Base-by-base conservation (phyloP, 2,113 vertebrate genomes). In the Climacteris rufus region DNA sequence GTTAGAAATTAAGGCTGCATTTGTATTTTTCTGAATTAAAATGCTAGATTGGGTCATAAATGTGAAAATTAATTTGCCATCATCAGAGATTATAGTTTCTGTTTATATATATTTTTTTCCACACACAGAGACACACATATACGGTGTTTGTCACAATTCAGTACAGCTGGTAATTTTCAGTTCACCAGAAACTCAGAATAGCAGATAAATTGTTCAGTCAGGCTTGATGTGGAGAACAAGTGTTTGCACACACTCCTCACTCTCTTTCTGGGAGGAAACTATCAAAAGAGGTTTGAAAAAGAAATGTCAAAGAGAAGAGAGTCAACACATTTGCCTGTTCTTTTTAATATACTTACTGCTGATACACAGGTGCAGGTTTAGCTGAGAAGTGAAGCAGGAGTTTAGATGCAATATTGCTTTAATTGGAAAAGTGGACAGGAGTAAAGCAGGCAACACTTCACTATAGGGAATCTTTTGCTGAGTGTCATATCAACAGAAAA, bases 141-240 rank as follows among this genome's bases (percentile, higher is more conserved):
- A 76, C 28, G 40, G 19, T 25, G 42, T 66, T 92, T 92, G 75
- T 90, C 80, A 90, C 85, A 95, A 83, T 92, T 92, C 83, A 89
- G 79, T 95, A 92, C 94, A 95, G 94, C 88, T 93, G 93, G 93
- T 97, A 93, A 89, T 96, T 93, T 94, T 96, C 93, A 92, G 94
- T 83, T 96, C 90, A 95, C 68, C 79, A 95, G 94, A 94, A 96
- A 91, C 83, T 96, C 94, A 96, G 76, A 96, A 92, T 54, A 96
- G 94, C 95, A 95, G 85, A 95, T 88, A 93, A 96, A 96, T 96
- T 93, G 87, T 77, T 97, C 94, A 91, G 75, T 92, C 95, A 96
- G 64, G 88, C 96, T 94, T 96, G 79, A 96, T 60, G 40, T 33
- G 57, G 79, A 96, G 92, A 89, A 74, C 92, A 94, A 96, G 96